Base-by-base conservation (phyloP, 37 sponge, comb jelly and placozoan genomes). In the Hormiphora californensis region DNA sequence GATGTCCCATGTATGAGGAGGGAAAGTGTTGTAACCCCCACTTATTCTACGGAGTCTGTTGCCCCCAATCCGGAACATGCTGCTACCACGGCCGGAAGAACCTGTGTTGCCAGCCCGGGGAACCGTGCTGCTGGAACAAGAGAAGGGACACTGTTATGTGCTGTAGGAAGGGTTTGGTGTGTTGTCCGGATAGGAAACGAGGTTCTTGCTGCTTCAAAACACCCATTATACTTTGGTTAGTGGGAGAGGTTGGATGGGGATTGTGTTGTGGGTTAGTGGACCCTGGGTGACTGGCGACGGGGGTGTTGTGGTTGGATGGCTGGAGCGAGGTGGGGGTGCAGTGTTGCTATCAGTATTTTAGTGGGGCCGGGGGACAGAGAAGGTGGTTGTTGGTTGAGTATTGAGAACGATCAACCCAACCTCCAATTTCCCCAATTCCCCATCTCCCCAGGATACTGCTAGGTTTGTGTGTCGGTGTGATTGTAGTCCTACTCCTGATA, bases 61-160 rank as follows among this genome's bases (percentile, higher is more conserved):
- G 61, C 61, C 61, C 61, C n/a, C 9, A 30, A 15, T 23, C n/a
- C 61, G 61, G 61, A 5, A 57, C 61, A 23, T 57, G 61, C 61
- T 57, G 61, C 61, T 57, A 57, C 23, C 61, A 57, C 61, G 61
- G 61, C 61, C n/a, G 30, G 4, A 28, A 23, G 30, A 57, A 57
- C 61, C 61, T 28, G 30, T 57, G 61, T 15, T 57, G 61, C 27
- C n/a, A 57, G 27, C 30, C 61, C 61, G 27, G 27, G 61, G 61
- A 57, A 12, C 27, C 61, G 30, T 57, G 61, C n/a, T 57, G 61
- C n/a, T 57, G 61, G 61, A 30, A 57, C 61, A 57, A 57, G 61
- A 12, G 17, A 4, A 57, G 27, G 23, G 23, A 57, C 27, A 30
- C n/a, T 57, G 61, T 57, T 23, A 57, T 28, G 23, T 57, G 61